Conservation (phyloP, 2,888 invertebrate species). For the Gastracanthus pulcherrimus region DNA sequence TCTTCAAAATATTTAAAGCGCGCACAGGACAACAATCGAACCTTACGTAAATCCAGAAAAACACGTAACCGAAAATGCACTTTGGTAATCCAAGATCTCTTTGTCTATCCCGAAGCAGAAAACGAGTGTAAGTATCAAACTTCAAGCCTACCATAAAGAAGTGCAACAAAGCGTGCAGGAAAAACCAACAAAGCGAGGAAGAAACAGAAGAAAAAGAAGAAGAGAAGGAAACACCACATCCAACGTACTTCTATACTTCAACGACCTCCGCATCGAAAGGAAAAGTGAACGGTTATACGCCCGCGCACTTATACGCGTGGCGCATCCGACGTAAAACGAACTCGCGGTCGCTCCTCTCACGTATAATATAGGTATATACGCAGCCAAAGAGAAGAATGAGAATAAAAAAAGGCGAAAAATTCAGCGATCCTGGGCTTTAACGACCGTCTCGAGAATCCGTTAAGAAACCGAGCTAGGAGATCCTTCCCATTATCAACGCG, state of each 20-base stretch:
- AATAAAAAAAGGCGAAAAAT: slow-evolving; percentile 52
- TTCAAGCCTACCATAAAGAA: slow-evolving; percentile 35
- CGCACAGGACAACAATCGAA: not conserved
- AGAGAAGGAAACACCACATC: too few relatives aligned
- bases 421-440: slow-evolving; percentile 1
- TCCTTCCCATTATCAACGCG: slow-evolving; percentile 49
- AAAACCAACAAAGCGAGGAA: slow-evolving; percentile 40
- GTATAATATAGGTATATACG: not conserved
- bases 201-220: slow-evolving; percentile 1
- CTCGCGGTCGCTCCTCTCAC: slow-evolving; percentile 4
- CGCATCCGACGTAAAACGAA: slow-evolving; percentile 10
- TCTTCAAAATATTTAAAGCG: not conserved
- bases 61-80: slow-evolving; percentile 16
- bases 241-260: slow-evolving; percentile 40
- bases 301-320: slow-evolving; percentile 27
- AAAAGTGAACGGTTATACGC: slow-evolving; percentile 39
- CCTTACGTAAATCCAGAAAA: not conserved
- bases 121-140: slow-evolving; percentile 34
- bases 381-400: not conserved
- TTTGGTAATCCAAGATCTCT: slow-evolving; percentile 32
- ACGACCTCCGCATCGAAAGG: slow-evolving; percentile 31
- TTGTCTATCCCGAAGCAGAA: not conserved
- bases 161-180: slow-evolving; percentile 42
- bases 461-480: slow-evolving; percentile 27
- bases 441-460: slow-evolving; percentile 38